Evolutionary conservation across 2,888 invertebrate genomes (phyloP).

Genomic region (Pristionchus entomophagus): DNA sequence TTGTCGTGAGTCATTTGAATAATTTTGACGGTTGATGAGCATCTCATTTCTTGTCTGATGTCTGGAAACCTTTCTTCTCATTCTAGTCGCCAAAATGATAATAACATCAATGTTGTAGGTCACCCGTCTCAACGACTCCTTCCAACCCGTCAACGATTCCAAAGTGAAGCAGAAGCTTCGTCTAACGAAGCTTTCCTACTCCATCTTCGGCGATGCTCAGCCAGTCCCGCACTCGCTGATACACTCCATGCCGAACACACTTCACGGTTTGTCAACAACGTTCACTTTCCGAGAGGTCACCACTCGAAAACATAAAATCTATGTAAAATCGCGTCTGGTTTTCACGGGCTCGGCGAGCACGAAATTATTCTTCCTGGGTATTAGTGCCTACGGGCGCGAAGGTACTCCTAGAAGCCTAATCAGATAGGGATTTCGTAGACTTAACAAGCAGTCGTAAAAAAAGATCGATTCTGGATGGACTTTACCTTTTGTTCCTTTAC

Average conservation of each 20-base stretch:
- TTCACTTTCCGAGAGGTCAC: too few relatives aligned
- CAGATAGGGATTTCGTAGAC: too few relatives aligned
- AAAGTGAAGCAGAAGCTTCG: constrained; percentile 57
- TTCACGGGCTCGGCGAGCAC: too few relatives aligned
- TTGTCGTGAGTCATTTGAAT: constrained; percentile 54
- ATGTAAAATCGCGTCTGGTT: too few relatives aligned
- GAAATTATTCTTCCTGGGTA: too few relatives aligned
- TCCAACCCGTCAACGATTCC: constrained; percentile 60
- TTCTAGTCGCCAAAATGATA: not conserved
- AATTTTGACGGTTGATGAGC: not conserved
- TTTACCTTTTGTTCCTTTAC: not conserved
- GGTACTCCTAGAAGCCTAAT: too few relatives aligned
- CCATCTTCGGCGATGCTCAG: constrained; percentile 64
- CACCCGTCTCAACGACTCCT: constrained; percentile 69
- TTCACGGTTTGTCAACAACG: constrained; percentile 58
- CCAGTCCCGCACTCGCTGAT: constrained; percentile 60
- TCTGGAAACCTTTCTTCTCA: not conserved
- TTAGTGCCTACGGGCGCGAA: too few relatives aligned
- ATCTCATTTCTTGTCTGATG: too few relatives aligned
- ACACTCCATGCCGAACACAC: constrained; percentile 60
- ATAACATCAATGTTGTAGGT: constrained; percentile 56
- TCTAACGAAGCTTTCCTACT: constrained; percentile 65
- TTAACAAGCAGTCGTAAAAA: too few relatives aligned
- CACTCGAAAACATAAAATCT: too few relatives aligned
- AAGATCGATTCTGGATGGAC: too few relatives aligned